Evolutionary conservation across 1,140 invertebrate genomes (phyloP).

Genomic region (Drosophila quadrilineata): DNA sequence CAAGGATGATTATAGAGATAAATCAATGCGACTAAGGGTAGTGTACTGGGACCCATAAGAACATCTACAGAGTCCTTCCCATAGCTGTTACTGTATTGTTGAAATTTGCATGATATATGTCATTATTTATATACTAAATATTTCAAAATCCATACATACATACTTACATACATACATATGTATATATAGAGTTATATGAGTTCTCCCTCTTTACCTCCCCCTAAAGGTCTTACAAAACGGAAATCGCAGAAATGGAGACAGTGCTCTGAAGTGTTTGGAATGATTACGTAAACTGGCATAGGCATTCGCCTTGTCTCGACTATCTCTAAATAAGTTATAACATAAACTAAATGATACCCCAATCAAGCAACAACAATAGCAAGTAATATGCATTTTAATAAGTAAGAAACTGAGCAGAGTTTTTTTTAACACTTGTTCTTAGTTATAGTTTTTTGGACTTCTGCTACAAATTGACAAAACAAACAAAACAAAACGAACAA

Average conservation of each 20-base stretch:
- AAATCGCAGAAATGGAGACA: constrained; percentile 93
- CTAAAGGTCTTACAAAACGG: constrained; percentile 84
- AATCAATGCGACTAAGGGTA: too few species aligned
- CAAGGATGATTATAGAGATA: background rate
- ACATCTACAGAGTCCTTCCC: too few species aligned
- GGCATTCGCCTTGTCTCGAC: constrained; percentile 16
- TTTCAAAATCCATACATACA: too few species aligned
- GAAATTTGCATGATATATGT: constrained; percentile 2
- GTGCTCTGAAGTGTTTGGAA: constrained; percentile 87
- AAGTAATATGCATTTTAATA: constrained; percentile 29
- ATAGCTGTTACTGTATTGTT: background rate
- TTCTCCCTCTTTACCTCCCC: background rate
- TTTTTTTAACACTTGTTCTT: constrained; percentile 8
- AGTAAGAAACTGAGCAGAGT: constrained; percentile 18
- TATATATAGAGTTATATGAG: too few species aligned
- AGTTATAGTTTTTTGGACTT: constrained; percentile 13
- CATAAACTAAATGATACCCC: background rate
- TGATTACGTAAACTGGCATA: constrained; percentile 5
- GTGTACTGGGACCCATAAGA: too few species aligned
- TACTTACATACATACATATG: too few species aligned
- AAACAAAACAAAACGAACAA: constrained; percentile 20
- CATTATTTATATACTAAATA: background rate
- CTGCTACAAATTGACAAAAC: constrained; percentile 13
- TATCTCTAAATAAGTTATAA: constrained; percentile 11
- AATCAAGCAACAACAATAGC: constrained; percentile 14